These are phyloP conservation scores for Drosophila paranaensis DNA, from an alignment of 2,888 invertebrate genomes.

Conservation along the genomic window DNA sequence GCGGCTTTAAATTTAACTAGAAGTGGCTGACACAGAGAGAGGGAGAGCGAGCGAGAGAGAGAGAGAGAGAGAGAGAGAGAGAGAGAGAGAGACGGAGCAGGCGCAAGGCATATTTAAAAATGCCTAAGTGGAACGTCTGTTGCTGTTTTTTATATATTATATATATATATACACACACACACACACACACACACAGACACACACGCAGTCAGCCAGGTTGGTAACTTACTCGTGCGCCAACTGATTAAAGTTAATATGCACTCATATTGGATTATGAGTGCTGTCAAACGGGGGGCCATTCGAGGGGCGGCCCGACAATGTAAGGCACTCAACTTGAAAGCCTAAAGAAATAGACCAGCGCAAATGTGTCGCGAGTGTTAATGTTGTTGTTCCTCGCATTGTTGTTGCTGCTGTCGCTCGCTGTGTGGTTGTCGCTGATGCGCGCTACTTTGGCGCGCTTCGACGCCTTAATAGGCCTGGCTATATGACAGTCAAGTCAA, in stretches of 20 bases:
- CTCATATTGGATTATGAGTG: constrained; percentile 80
- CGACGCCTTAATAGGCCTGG: constrained; percentile 60
- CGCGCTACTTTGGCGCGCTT: constrained; percentile 53
- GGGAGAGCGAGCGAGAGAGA: neutral
- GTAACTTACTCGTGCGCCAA: constrained; percentile 65
- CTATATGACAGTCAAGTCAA: constrained; percentile 45
- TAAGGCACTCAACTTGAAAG: constrained; percentile 71
- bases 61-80: neutral
- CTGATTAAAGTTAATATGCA: constrained; percentile 79
- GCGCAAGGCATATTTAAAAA: constrained; percentile 59
- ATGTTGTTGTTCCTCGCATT: constrained; percentile 29
- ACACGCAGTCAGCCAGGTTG: neutral
- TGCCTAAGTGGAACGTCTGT: constrained; percentile 63
- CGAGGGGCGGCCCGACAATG: constrained; percentile 38
- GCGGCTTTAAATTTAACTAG: constrained; percentile 58
- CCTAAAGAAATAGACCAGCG: constrained; percentile 65
- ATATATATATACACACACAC: neutral
- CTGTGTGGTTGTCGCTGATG: constrained; percentile 38
- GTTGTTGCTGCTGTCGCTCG: constrained; percentile 26
- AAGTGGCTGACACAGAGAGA: neutral
- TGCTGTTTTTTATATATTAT: constrained; percentile 11
- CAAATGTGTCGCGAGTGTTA: constrained; percentile 49
- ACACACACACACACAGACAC: too few relatives aligned
- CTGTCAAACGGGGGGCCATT: constrained; percentile 64
- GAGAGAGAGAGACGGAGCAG: neutral